Evolutionary conservation across 2,888 invertebrate genomes (phyloP).

Genomic region (Linyphia triangularis): DNA sequence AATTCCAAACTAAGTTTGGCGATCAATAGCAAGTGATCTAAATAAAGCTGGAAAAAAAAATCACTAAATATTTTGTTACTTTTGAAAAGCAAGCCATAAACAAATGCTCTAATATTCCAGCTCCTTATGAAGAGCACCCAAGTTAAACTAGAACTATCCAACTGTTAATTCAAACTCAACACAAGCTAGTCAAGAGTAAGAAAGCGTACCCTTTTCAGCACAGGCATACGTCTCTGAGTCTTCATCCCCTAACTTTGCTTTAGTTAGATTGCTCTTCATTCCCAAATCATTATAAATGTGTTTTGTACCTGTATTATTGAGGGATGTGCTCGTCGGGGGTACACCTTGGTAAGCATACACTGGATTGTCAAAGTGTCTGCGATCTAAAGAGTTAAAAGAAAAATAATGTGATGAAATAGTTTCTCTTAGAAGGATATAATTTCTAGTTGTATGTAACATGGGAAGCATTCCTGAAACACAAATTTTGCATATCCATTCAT

Average conservation of each 20-base stretch:
- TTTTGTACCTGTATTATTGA: constrained; percentile 74
- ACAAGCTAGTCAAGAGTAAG: background rate
- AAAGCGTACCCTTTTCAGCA: constrained; percentile 67
- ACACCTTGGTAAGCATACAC: constrained; percentile 76
- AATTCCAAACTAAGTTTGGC: no score
- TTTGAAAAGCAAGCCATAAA: background rate
- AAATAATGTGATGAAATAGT: background rate
- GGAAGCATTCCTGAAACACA: no score
- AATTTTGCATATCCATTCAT: no score
- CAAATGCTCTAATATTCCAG: background rate
- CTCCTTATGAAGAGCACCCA: no score
- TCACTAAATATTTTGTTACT: no score
- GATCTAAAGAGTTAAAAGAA: constrained; percentile 61
- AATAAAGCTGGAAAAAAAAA: no score
- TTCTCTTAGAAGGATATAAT: no score
- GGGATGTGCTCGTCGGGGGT: constrained; percentile 23
- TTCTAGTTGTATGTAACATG: no score
- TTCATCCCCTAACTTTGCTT: constrained; percentile 75
- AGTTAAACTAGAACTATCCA: background rate
- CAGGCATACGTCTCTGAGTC: constrained; percentile 58
- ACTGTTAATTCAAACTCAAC: background rate
- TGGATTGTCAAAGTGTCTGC: constrained; percentile 77
- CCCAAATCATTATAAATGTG: constrained; percentile 75
- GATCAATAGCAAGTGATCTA: no score
- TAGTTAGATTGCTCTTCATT: constrained; percentile 75